Base-by-base conservation (phyloP, 1,140 invertebrate species). In the Cotesia vestalis region DNA sequence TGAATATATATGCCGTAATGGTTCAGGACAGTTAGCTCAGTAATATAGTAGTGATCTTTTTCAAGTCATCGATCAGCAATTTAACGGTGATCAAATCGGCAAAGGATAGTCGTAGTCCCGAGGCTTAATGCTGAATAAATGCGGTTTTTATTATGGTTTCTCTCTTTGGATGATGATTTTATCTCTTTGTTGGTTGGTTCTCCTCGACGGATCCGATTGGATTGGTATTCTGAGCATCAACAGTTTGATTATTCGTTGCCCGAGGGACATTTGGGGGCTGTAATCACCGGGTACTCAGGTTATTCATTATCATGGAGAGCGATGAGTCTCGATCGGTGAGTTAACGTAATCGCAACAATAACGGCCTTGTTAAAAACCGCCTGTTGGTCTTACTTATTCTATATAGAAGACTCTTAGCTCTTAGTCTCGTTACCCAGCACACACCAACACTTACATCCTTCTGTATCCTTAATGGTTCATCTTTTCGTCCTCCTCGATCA, bases 331-430 rank as follows among this genome's bases (percentile, higher is more conserved):
- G 79, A 82, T 83, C 75, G 72, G 72, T 66, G 78, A 82, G 77
- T 83, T 81, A 82, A 81, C 74, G 79, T 80, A 81, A 82, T 80
- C 79, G 75, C 78, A 81, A 83, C 76, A 81, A 84, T 82, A 82
- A 80, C 78, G 78, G 78, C 72, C 77, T 81, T 81, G 81, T 84
- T 82, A 83, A 46, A 46, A 82, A 77, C 73, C 76, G 75, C 77
- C 73, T 73, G 51, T 69, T 71, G 64, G 53, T 74, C 27, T 27
- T 27, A 27, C 27, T 27, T 27, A 1, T 27, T 27, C 27, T 2
- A 27, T 27, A 27, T 27, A 27, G 27, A 2, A 27, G 3, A 27
- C 27, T 27, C 27, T 27, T 27, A 27, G 27, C 27, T 27, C 27
- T 27, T 27, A 27, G 27, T 27, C 73, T 81, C 77, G 76, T 80